Percentiles rank a stretch among this genome's conserved stretches.
Conservation (phyloP, 2,888 invertebrate genomes). For the Patella pellucida region DNA sequence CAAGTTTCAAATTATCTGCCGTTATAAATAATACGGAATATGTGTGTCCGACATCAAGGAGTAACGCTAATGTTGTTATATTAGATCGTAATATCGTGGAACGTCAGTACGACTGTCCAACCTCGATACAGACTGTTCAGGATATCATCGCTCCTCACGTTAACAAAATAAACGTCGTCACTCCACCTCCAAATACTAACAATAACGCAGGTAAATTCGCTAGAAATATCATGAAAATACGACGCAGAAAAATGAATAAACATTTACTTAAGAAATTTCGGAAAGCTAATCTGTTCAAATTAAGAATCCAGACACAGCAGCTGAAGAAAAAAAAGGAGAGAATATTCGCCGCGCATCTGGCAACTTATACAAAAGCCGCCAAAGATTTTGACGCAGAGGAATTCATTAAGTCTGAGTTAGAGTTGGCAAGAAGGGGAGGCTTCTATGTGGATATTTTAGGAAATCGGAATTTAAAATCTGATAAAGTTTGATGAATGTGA, state of each 20-base stretch:
- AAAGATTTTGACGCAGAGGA: constrained; percentile 36
- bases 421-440: constrained; percentile 39
- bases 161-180: neutral
- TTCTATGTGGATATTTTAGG: constrained; percentile 38
- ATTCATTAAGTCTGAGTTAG: constrained; percentile 35
- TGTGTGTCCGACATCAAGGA: too few relatives aligned
- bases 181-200: neutral
- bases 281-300: constrained; percentile 32
- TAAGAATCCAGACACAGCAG: constrained; percentile 27
- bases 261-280: constrained; percentile 40
- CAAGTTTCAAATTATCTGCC: too few relatives aligned
- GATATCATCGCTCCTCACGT: neutral
- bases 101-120: neutral
- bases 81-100: too few relatives aligned
- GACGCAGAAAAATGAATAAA: constrained; percentile 44
- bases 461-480: neutral
- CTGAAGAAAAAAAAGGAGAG: constrained; percentile 33
- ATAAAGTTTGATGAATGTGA: too few relatives aligned
- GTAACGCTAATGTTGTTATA: too few relatives aligned
- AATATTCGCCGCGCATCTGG: constrained; percentile 27
- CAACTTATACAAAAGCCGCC: constrained; percentile 26
- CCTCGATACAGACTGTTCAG: neutral
- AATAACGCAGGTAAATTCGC: constrained; percentile 26
- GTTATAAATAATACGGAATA: too few relatives aligned
- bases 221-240: constrained; percentile 33